A percentile compares a stretch with the other conserved stretches of the same genome.
phyloP scores from a whole-genome alignment of 2,113 vertebrate genomes.

The Pachypanchax playfairii region DNA sequence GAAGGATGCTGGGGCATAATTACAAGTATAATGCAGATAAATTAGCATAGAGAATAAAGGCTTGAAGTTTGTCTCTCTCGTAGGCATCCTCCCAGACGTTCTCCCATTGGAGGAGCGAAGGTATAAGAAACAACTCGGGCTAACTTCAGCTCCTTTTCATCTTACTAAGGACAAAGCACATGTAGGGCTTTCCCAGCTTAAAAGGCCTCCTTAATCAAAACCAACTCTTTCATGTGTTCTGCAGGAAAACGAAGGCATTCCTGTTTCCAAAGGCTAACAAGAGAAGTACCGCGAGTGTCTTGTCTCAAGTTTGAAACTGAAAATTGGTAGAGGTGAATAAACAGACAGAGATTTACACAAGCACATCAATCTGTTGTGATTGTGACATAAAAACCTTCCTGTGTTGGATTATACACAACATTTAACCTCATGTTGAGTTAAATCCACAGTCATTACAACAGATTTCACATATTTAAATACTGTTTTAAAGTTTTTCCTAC shows the following conservation, averaged over 20 bases:
- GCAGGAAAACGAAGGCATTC: slow-evolving; percentile 58
- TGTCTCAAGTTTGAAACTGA: slow-evolving; percentile 45
- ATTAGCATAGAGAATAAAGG: slow-evolving; percentile 72
- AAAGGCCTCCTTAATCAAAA: slow-evolving; percentile 75
- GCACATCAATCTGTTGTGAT: slow-evolving; percentile 18
- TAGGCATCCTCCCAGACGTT: slow-evolving; percentile 71
- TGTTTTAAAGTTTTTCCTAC: not conserved
- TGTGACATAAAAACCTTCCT: not conserved
- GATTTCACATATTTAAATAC: no score
- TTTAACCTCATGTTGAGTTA: not conserved
- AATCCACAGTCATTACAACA: no score
- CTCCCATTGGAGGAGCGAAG: slow-evolving; percentile 67
- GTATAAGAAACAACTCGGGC: slow-evolving; percentile 70
- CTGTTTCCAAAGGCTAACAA: slow-evolving; percentile 69
- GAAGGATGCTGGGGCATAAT: slow-evolving; percentile 71
- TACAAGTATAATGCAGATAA: slow-evolving; percentile 67
- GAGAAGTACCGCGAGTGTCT: slow-evolving; percentile 41
- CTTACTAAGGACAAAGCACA: slow-evolving; percentile 76
- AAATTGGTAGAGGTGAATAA: slow-evolving; percentile 32
- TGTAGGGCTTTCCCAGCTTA: slow-evolving; percentile 72
- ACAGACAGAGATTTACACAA: slow-evolving; percentile 16
- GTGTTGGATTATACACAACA: not conserved
- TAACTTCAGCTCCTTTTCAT: slow-evolving; percentile 72
- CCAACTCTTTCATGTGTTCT: slow-evolving; percentile 72
- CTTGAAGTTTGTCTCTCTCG: slow-evolving; percentile 65